These are phyloP conservation scores for Pseudochromis fuscus DNA, from an alignment of 2,797 vertebrate species.

Conservation along the genomic window DNA sequence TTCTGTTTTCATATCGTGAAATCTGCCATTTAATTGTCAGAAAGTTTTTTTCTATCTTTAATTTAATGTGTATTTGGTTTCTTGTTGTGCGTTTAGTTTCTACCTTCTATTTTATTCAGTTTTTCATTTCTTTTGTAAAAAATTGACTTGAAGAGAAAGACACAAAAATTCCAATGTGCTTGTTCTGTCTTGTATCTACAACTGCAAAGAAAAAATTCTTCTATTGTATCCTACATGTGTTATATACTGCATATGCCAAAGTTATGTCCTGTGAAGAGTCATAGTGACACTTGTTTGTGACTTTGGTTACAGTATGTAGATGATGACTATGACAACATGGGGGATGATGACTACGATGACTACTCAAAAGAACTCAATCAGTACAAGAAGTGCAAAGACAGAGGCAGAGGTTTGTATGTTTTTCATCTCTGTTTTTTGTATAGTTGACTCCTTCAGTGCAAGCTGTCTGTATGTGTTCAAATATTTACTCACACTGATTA, in stretches of 20 bases:
- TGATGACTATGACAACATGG: conserved; percentile 89
- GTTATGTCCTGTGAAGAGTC: background rate
- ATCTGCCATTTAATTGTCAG: too few species aligned
- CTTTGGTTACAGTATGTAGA: conserved; percentile 77
- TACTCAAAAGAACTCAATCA: conserved; percentile 92
- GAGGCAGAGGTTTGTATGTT: conserved; percentile 82
- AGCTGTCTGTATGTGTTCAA: background rate
- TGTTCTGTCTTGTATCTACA: too few species aligned
- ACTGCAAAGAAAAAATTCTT: too few species aligned
- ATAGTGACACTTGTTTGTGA: background rate
- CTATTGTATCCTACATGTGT: too few species aligned
- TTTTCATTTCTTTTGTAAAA: too few species aligned
- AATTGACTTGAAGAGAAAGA: too few species aligned
- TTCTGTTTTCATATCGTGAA: too few species aligned
- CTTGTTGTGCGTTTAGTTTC: too few species aligned
- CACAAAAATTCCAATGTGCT: too few species aligned
- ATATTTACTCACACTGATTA: background rate
- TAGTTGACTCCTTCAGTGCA: background rate
- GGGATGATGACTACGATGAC: conserved; percentile 92
- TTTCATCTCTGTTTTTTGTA: background rate
- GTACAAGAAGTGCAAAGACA: conserved; percentile 91
- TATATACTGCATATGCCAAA: background rate
- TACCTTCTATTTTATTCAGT: too few species aligned
- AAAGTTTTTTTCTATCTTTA: too few species aligned
- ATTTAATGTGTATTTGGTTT: too few species aligned